Percentiles rank a stretch among this genome's conserved stretches.
phyloP scores from a whole-genome alignment of 2,888 invertebrate species.

The Zaprionus bogoriensis region DNA sequence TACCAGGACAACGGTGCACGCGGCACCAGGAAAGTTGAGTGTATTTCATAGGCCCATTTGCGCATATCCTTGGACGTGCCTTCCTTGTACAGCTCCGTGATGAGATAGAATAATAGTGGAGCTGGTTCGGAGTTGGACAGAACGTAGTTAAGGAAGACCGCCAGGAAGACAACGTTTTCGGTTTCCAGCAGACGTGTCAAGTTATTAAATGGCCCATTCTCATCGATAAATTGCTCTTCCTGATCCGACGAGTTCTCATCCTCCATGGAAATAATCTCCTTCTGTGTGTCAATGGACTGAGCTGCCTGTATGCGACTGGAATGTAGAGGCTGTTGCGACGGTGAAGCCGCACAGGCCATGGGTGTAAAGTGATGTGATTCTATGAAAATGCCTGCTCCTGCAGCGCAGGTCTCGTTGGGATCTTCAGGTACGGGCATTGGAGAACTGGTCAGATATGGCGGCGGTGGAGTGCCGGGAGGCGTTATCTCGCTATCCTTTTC shows the following conservation, averaged over 20 bases:
- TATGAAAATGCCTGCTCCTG: conserved; percentile 65
- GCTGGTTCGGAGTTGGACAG: conserved; percentile 92
- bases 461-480: conserved; percentile 94
- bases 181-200: conserved; percentile 91
- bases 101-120: conserved; percentile 88
- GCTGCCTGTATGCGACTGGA: conserved; percentile 80
- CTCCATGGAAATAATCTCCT: conserved; percentile 96
- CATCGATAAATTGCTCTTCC: conserved; percentile 89
- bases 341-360: conserved; percentile 59
- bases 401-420: conserved; percentile 53
- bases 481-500: conserved; percentile 84
- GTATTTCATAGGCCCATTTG: conserved; percentile 99
- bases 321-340: conserved; percentile 61
- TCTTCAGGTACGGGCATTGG: conserved; percentile 73
- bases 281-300: conserved; percentile 84
- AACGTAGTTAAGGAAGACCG: conserved; percentile 96
- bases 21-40: conserved; percentile 96
- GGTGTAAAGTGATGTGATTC: conserved; percentile 78
- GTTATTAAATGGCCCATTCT: conserved; percentile 94
- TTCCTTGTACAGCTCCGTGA: conserved; percentile 94
- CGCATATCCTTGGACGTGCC: conserved; percentile 95
- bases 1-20: conserved; percentile 85
- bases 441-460: conserved; percentile 86
- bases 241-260: conserved; percentile 96
- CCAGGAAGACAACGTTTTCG: conserved; percentile 91